Percentiles rank a stretch among this genome's conserved stretches.
Evolutionary conservation across 37 sponge, comb jelly and placozoan genomes (phyloP).

Genomic region (Bolinopsis microptera): DNA sequence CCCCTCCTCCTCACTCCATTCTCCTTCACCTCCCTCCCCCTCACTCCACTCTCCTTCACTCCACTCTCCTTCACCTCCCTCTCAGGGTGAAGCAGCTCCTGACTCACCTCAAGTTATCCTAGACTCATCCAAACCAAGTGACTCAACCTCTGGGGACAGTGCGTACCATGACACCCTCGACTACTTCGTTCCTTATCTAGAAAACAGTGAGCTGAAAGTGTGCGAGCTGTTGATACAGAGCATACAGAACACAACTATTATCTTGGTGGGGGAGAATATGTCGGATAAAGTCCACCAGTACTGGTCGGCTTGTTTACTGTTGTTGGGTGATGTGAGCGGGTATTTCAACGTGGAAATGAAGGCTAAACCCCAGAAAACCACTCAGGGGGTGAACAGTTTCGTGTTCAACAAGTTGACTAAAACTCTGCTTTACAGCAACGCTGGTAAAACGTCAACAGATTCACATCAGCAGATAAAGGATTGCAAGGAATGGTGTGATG

Average conservation of each 20-base stretch:
- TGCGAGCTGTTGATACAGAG: constrained; percentile 39
- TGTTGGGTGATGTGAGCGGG: constrained; percentile 35
- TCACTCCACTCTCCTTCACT: too few relatives aligned
- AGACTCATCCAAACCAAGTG: constrained; percentile 29
- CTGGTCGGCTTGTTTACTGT: background rate
- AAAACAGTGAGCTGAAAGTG: background rate
- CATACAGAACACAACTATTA: background rate
- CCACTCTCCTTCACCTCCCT: background rate
- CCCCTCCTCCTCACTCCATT: too few relatives aligned
- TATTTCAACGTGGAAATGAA: background rate
- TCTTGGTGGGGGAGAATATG: constrained; percentile 4
- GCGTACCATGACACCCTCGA: constrained; percentile 2
- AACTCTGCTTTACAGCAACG: background rate
- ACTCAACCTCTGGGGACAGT: constrained; percentile 4
- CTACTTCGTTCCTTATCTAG: background rate
- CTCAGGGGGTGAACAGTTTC: constrained; percentile 14
- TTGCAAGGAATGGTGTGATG: background rate
- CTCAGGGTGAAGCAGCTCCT: background rate
- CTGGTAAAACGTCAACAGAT: background rate
- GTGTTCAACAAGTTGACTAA: background rate
- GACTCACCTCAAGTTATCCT: background rate
- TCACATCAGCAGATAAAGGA: constrained; percentile 34
- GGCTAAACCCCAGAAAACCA: background rate
- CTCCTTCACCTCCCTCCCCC: too few relatives aligned
- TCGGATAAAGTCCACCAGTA: background rate